Base-by-base conservation (phyloP, 2,113 vertebrate genomes). In the Engystomops pustulosus region DNA sequence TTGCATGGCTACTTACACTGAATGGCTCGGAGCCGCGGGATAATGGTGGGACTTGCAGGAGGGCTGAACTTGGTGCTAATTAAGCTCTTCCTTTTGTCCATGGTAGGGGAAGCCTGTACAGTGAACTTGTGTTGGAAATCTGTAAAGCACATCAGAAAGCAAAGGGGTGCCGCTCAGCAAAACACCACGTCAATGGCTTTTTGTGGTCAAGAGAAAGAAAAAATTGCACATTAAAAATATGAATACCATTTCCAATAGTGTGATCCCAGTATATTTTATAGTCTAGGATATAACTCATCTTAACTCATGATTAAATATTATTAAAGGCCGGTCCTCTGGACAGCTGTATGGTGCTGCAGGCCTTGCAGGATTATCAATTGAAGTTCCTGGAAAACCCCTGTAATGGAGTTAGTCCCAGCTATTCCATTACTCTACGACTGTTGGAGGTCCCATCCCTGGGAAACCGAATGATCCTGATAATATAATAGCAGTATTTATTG, bases 41-140 rank as follows among this genome's bases (percentile, higher is more conserved):
- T 95, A 86, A 98, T 93, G 11, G 95, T 95, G 20, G 98, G 97
- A 86, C 97, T 99, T 86, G 89, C 94, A n/a, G 96, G 97, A 85
- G 98, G 98, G 68, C 96, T 99, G 87, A 95, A 96, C 34, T 94
- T 89, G 89, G 93, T 97, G 89, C 91, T 95, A 90, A 96, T 92
- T 74, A 98, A 90, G 86, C 96, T 98, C 90, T 95, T 95, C 88
- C 96, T 95, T 79, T 96, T 97, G 86, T 99, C 98, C 89, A 96
- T 94, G 0, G 97, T 97, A 0, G 98, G 98, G 78, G 98, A 99
- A 23, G 97, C 98, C 88, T 99, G 97, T 72, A 99, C 97, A 3
- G 97, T 99, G 92, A 99, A 99, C 90, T 99, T 99, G 91, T 99
- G 98, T 93, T 99, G 97, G 88, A 99, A 99, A 93, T 99, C 98